phyloP scores from a whole-genome alignment of 2,113 vertebrate genomes.

The Dicaeum eximium region DNA sequence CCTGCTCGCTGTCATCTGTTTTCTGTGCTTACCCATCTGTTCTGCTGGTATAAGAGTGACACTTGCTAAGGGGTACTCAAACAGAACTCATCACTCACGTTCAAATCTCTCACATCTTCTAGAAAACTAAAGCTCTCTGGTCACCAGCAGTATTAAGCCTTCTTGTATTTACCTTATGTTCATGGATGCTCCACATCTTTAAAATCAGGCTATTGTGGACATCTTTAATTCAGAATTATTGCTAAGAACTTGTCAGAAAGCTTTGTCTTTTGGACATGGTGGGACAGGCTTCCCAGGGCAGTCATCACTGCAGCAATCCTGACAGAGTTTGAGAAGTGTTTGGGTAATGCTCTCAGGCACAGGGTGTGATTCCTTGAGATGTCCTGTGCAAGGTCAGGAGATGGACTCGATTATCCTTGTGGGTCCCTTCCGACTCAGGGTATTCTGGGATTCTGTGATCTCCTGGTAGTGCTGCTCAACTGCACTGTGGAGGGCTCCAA shows the following conservation, averaged over 20 bases:
- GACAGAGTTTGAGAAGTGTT: fast-evolving
- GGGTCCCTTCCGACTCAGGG: neutral
- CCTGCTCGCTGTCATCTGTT: neutral
- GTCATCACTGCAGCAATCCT: neutral
- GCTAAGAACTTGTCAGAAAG: fast-evolving
- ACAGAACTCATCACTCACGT: neutral
- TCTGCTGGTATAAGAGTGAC: neutral
- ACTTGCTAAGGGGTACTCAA: neutral
- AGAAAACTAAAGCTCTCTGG: neutral
- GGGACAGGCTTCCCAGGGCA: neutral
- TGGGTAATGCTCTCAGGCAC: neutral
- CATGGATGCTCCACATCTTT: neutral
- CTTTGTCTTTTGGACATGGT: neutral
- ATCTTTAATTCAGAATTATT: neutral
- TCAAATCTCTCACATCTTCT: neutral
- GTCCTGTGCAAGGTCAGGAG: no score
- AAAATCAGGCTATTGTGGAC: neutral
- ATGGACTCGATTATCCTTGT: fast-evolving
- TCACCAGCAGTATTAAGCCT: neutral
- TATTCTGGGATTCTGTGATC: neutral
- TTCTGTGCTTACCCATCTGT: neutral
- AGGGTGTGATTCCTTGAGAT: neutral
- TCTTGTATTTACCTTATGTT: neutral
- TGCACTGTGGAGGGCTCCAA: neutral
- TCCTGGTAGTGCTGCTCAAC: neutral